Base-by-base conservation (phyloP, 53 echinoderm and acorn worm genomes). In the Apostichopus leukothele region DNA sequence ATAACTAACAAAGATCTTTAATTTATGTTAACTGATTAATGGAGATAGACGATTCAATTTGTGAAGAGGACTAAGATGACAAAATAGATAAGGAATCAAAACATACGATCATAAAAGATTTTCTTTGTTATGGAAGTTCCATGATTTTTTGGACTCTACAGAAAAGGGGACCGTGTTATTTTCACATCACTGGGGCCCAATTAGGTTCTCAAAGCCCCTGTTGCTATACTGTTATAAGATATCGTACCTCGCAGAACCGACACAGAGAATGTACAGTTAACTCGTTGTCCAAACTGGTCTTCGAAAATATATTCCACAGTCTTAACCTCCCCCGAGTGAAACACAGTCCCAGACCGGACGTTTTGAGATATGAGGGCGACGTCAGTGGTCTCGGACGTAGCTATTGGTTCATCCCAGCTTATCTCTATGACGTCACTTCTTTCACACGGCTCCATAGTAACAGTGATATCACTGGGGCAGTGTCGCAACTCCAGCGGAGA, bases 351-450 rank as follows among this genome's bases (percentile, higher is more conserved):
- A 9, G 85, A 68, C 5, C 67, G 50, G 61, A 66, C 13, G 18
- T 67, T 85, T 39, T 66, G 85, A 39, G 85, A 67, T n/a, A 85
- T 60, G 23, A 85, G 16, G 18, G 50, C 66, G 85, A 85, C 85
- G 25, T 68, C 18, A 11, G 25, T 39, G 50, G 26, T 50, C 1
- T 67, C 63, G 18, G 85, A 85, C 20, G 10, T 27, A 6, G 85
- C 85, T 67, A 5, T 27, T 50, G 85, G 85, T 66, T 66, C 85
- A 50, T 25, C 50, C 85, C 85, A 85, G 50, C 85, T 85, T 8
- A 85, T 85, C 67, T 85, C 85, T 60, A 85, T 85, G 68, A 85
- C 85, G 51, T 85, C 85, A 67, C 85, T 85, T 50, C 85, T 85
- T 67, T 85, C 85, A 67, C 85, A 85, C 10, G 68, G 85, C 27